A percentile compares a stretch with the other conserved stretches of the same genome.
Evolutionary conservation across 2,888 invertebrate genomes (phyloP).

Genomic region (Paralinhomoeus sp.): DNA sequence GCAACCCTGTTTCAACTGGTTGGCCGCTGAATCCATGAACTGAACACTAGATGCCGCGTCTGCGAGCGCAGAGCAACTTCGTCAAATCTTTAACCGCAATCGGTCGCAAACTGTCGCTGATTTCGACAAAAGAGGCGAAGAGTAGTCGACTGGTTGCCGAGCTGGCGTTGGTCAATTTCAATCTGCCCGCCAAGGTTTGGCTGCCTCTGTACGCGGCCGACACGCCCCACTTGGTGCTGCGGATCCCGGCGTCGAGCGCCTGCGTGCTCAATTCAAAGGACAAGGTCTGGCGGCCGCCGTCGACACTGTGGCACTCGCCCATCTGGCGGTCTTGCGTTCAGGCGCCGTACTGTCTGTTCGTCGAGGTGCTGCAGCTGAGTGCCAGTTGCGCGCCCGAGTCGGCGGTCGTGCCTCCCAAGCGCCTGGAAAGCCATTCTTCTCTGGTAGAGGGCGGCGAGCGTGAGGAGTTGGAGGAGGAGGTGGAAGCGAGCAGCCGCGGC

Average conservation of each 20-base stretch:
- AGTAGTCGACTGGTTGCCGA: conserved; percentile 54
- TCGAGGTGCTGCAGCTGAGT: conserved; percentile 67
- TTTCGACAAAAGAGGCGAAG: conserved; percentile 68
- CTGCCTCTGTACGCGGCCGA: conserved; percentile 55
- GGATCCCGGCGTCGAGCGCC: conserved; percentile 74
- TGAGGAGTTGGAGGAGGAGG: no score
- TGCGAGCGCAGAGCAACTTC: conserved; percentile 61
- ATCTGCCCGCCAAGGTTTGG: conserved; percentile 93
- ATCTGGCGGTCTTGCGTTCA: conserved; percentile 24
- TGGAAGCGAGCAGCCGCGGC: no score
- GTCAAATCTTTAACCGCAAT: conserved; percentile 61
- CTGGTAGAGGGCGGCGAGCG: no score
- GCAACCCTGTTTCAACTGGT: no score
- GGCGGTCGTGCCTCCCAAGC: conserved; percentile 66
- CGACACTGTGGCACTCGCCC: no score
- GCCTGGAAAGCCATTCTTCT: conserved; percentile 19
- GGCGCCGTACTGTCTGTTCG: conserved; percentile 93
- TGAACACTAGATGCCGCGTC: conserved; percentile 48
- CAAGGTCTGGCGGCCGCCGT: conserved; percentile 44
- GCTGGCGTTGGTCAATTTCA: conserved; percentile 71
- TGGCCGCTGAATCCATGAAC: no score
- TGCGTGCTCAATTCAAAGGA: conserved; percentile 97
- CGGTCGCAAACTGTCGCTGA: conserved; percentile 53
- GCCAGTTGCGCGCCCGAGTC: conserved; percentile 57
- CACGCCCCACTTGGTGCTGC: conserved; percentile 66